Conservation (phyloP, 1,140 invertebrate species). For the Neocloeon triangulifer region DNA sequence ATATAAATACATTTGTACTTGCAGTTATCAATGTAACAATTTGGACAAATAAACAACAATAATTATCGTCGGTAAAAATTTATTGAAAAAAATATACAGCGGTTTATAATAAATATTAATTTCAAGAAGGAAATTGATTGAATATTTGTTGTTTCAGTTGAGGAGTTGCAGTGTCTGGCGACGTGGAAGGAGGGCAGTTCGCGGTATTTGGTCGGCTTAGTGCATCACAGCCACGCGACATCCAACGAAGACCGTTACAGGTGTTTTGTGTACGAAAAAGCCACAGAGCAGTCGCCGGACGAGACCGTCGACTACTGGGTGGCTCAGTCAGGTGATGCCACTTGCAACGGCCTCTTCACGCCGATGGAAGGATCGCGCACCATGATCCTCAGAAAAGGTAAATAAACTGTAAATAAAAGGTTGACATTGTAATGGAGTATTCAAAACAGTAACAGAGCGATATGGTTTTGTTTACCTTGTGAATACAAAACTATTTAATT, state of each 20-base stretch:
- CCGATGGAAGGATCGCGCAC: slow-evolving; percentile 36
- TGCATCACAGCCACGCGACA: slow-evolving; percentile 24
- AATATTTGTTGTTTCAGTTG: slow-evolving; percentile 34
- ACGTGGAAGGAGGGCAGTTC: slow-evolving; percentile 69
- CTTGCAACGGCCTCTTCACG: slow-evolving; percentile 47
- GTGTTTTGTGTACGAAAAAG: slow-evolving; percentile 37
- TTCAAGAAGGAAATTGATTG: too few relatives aligned
- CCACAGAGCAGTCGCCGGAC: slow-evolving; percentile 8
- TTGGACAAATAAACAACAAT: too few relatives aligned
- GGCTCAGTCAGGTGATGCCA: slow-evolving; percentile 59
- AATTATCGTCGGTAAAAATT: too few relatives aligned
- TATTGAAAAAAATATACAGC: too few relatives aligned
- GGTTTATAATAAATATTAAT: too few relatives aligned
- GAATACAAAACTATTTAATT: background rate
- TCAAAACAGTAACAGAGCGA: too few relatives aligned
- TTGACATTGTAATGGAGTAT: too few relatives aligned
- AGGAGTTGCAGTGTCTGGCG: slow-evolving; percentile 59
- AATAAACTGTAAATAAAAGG: too few relatives aligned
- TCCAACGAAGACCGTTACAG: slow-evolving; percentile 35
- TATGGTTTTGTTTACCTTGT: too few relatives aligned
- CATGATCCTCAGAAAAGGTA: slow-evolving; percentile 35
- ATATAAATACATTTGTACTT: too few relatives aligned
- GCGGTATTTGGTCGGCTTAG: slow-evolving; percentile 50
- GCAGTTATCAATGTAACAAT: too few relatives aligned
- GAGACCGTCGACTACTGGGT: slow-evolving; percentile 28